These are phyloP conservation scores for Martes martes DNA, from an alignment of 2,113 vertebrate genomes.

Conservation along the genomic window DNA sequence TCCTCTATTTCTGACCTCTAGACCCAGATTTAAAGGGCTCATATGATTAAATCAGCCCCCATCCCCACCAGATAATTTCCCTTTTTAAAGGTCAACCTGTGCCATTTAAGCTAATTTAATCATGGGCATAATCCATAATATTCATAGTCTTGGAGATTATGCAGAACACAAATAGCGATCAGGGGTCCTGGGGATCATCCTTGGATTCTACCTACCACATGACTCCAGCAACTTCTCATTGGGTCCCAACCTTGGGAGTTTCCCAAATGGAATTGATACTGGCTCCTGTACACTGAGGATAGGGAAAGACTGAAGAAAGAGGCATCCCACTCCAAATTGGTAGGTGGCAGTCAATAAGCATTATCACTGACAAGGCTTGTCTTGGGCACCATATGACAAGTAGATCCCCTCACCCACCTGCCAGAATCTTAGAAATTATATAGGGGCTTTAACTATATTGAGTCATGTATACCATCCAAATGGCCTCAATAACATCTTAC, in stretches of 20 bases:
- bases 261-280: neutral
- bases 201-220: neutral
- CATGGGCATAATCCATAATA: neutral
- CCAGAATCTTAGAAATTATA: neutral
- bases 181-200: neutral
- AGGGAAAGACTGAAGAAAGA: neutral
- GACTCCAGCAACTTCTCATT: neutral
- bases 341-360: neutral
- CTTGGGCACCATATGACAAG: neutral
- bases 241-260: neutral
- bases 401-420: neutral
- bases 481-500: neutral
- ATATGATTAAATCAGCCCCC: neutral
- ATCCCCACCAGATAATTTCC: neutral
- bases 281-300: neutral
- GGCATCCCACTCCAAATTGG: no score
- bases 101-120: neutral
- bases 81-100: neutral
- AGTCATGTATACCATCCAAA: neutral
- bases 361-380: neutral
- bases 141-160: neutral
- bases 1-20: neutral
- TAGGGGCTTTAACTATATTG: neutral
- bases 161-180: neutral
- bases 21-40: neutral